Evolutionary conservation across 2,888 invertebrate species (phyloP).

Genomic region (Melipona bicolor): DNA sequence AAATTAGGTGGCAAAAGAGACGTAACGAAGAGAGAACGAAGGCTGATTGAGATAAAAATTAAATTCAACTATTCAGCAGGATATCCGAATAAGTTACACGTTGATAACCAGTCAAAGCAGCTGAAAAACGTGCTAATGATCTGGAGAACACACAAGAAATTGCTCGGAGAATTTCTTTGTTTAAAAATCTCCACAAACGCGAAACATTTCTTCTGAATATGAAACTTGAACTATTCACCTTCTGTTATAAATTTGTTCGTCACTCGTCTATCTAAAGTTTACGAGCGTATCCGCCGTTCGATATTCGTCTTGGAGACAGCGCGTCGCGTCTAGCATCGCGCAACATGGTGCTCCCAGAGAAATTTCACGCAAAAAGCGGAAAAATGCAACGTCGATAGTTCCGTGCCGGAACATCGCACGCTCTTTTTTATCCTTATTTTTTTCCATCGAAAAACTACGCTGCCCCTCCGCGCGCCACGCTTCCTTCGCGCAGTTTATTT

Average conservation of each 20-base stretch:
- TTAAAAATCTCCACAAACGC: no score
- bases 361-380: background rate
- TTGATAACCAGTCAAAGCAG: background rate
- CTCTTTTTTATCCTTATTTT: background rate
- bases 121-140: background rate
- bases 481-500: conserved; percentile 2
- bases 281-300: background rate
- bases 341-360: background rate
- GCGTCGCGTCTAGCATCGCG: background rate
- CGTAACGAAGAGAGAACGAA: background rate
- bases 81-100: no score
- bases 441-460: background rate
- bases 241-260: background rate
- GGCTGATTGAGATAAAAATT: background rate
- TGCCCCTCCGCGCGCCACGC: background rate
- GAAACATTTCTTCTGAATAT: background rate
- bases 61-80: background rate
- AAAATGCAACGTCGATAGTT: background rate
- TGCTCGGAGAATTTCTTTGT: no score
- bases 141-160: background rate
- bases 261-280: background rate
- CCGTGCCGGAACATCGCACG: background rate
- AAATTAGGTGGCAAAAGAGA: conserved; percentile 12
- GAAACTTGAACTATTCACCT: background rate
- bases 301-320: conserved; percentile 7